Conservation (phyloP, 2,797 vertebrate genomes). For the Pempheris klunzingeri region DNA sequence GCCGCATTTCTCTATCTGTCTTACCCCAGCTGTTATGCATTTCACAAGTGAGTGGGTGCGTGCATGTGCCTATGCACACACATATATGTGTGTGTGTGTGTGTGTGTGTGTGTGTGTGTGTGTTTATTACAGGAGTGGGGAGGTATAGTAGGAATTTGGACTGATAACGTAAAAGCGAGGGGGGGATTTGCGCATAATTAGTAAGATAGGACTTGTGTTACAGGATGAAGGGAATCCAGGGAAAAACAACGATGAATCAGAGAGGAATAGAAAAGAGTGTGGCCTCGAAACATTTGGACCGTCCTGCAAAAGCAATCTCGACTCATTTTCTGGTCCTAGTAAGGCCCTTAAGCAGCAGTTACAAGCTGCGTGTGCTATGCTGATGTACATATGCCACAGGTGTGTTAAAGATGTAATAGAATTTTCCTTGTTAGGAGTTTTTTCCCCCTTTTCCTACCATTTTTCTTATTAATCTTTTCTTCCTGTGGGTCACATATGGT, state of each 20-base stretch:
- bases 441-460: background rate
- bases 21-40: conserved; percentile 70
- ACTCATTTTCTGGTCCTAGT: conserved; percentile 7
- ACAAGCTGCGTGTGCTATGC: background rate
- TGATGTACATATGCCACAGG: background rate
- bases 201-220: conserved; percentile 19
- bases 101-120: background rate
- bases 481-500: background rate
- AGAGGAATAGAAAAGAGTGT: conserved; percentile 1
- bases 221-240: conserved; percentile 3
- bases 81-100: background rate
- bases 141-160: conserved; percentile 26
- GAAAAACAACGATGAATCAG: background rate
- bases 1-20: conserved; percentile 68
- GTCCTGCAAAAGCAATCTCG: background rate
- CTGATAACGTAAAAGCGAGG: conserved; percentile 22
- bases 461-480: too few relatives aligned
- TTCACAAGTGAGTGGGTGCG: conserved; percentile 55
- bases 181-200: conserved; percentile 20
- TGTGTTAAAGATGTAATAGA: background rate
- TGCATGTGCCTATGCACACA: background rate
- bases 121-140: background rate
- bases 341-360: background rate
- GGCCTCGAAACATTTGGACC: conserved; percentile 7
- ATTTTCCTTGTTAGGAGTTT: background rate